Conservation (phyloP, 2,797 vertebrate species). For the Epinephelus coioides region DNA sequence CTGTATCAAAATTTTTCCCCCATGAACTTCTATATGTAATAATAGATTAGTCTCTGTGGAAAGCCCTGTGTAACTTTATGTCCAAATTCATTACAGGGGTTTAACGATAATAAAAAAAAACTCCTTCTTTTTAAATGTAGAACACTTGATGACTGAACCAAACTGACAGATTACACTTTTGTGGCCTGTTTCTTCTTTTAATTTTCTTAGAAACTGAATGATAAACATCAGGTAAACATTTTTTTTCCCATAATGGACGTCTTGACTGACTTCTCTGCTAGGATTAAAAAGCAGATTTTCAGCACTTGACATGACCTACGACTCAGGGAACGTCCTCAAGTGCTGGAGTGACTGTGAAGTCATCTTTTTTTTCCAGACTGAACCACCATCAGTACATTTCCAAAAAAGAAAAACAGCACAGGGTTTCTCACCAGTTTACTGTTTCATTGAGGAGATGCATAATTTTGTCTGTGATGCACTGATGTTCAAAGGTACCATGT, state of each 20-base stretch:
- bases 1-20: too few relatives aligned
- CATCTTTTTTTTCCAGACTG: neutral
- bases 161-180: too few relatives aligned
- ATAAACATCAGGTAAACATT: slow-evolving; percentile 18
- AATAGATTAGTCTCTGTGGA: neutral
- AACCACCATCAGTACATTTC: neutral
- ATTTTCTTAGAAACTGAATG: neutral
- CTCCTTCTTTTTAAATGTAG: too few relatives aligned
- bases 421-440: slow-evolving; percentile 21
- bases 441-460: slow-evolving; percentile 14
- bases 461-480: slow-evolving; percentile 74
- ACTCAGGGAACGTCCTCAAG: slow-evolving; percentile 64
- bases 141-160: too few relatives aligned
- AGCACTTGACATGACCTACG: slow-evolving; percentile 43
- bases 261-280: slow-evolving; percentile 1
- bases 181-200: neutral
- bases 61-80: too few relatives aligned
- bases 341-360: slow-evolving; percentile 23
- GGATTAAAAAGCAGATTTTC: slow-evolving; percentile 21
- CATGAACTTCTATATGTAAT: neutral
- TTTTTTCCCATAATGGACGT: neutral
- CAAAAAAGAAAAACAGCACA: neutral
- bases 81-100: too few relatives aligned
- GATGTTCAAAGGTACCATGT: slow-evolving; percentile 71
- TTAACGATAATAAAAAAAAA: too few relatives aligned